These are phyloP conservation scores for Ictalurus furcatus DNA, from an alignment of 2,113 vertebrate species.

Conservation along the genomic window DNA sequence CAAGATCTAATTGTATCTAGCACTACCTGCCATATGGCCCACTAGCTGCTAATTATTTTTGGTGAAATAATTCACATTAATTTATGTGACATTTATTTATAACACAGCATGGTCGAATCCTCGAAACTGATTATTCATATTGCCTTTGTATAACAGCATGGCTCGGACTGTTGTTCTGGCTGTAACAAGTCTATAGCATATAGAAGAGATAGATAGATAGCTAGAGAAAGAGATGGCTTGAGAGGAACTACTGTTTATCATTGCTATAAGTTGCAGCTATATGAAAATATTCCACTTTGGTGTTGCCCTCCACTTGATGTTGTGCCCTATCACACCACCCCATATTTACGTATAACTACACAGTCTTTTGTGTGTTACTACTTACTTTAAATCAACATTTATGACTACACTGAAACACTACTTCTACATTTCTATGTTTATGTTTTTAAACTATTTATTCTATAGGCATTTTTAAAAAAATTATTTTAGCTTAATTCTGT, in stretches of 20 bases:
- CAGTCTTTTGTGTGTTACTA: neutral
- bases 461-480: neutral
- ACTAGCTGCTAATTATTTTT: neutral
- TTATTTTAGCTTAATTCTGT: too few species aligned
- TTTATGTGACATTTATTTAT: neutral
- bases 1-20: neutral
- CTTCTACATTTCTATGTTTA: neutral
- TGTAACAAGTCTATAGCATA: too few species aligned
- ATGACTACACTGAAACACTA: neutral
- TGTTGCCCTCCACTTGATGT: neutral
- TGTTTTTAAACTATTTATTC: neutral
- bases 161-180: too few species aligned
- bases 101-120: neutral
- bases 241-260: neutral
- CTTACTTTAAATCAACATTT: neutral
- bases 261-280: neutral
- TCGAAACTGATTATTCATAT: neutral
- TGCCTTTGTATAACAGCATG: too few species aligned
- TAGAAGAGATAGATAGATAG: too few species aligned
- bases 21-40: neutral
- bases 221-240: neutral
- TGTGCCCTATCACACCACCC: neutral
- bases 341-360: neutral
- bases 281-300: neutral
- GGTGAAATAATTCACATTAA: neutral